Evolutionary conservation across 2,797 vertebrate species (phyloP).

Genomic region (Coreius guichenoti): DNA sequence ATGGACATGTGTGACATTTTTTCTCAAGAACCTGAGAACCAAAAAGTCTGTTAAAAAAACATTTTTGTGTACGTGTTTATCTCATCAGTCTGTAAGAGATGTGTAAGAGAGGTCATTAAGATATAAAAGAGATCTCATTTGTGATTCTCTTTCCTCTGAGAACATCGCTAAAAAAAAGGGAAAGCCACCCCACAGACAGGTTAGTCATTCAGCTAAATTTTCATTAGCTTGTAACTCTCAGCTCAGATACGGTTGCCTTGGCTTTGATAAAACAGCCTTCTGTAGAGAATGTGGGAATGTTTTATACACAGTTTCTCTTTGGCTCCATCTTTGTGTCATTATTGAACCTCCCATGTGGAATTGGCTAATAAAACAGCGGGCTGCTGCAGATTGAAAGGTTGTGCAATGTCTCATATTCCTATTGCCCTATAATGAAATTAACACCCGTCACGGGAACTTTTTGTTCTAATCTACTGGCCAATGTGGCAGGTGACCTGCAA

Average conservation of each 20-base stretch:
- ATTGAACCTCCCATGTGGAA: constrained; percentile 26
- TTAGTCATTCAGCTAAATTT: constrained; percentile 66
- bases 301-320: constrained; percentile 37
- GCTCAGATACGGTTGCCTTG: constrained; percentile 72
- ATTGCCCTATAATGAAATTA: constrained; percentile 3
- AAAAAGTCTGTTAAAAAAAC: neutral
- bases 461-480: constrained; percentile 10
- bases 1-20: neutral
- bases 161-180: constrained; percentile 53
- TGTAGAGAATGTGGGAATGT: constrained; percentile 40
- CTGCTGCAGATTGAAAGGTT: constrained; percentile 43
- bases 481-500: neutral
- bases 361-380: constrained; percentile 25
- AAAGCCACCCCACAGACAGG: constrained; percentile 73
- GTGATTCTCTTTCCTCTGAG: constrained; percentile 3
- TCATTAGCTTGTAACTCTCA: constrained; percentile 76
- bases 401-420: constrained; percentile 43
- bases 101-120: constrained; percentile 34
- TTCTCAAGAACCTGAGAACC: neutral
- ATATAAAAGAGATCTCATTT: constrained; percentile 19
- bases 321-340: constrained; percentile 47
- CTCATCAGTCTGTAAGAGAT: constrained; percentile 37
- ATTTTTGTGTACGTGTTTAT: neutral
- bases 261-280: constrained; percentile 69
- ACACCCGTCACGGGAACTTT: neutral